Conservation (phyloP, 2,797 vertebrate species). For the Lacerta agilis region DNA sequence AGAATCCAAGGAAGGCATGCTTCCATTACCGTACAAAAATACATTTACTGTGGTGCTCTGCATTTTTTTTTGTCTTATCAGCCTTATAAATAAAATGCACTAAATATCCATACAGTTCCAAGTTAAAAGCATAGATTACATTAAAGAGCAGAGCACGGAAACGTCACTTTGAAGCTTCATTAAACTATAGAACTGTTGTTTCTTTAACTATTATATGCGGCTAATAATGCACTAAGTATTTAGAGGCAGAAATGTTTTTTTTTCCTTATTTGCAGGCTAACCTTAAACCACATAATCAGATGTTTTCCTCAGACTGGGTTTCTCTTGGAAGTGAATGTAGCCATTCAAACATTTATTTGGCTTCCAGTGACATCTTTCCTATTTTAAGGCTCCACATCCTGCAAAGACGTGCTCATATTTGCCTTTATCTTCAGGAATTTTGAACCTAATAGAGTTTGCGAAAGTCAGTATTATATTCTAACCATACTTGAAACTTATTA, state of each 20-base stretch:
- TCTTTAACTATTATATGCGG: slow-evolving; percentile 52
- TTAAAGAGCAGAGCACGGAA: slow-evolving; percentile 74
- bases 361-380: slow-evolving; percentile 31
- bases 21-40: slow-evolving; percentile 81
- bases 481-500: not conserved
- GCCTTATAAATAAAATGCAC: slow-evolving; percentile 72
- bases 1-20: slow-evolving; percentile 78
- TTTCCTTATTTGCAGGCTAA: slow-evolving; percentile 56
- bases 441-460: not conserved
- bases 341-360: slow-evolving; percentile 62
- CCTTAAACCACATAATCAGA: slow-evolving; percentile 44
- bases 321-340: slow-evolving; percentile 64
- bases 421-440: not conserved
- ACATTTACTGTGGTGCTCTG: slow-evolving; percentile 75
- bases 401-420: slow-evolving; percentile 11
- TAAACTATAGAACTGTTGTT: slow-evolving; percentile 67
- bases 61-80: slow-evolving; percentile 67
- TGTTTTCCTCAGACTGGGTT: slow-evolving; percentile 55
- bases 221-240: slow-evolving; percentile 71
- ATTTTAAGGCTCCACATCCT: not conserved
- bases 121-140: slow-evolving; percentile 64
- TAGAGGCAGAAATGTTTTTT: slow-evolving; percentile 60
- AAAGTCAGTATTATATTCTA: not conserved
- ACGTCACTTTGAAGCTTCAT: slow-evolving; percentile 70
- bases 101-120: slow-evolving; percentile 56